phyloP scores from a whole-genome alignment of 1,140 invertebrate species.

The Anastrepha obliqua region DNA sequence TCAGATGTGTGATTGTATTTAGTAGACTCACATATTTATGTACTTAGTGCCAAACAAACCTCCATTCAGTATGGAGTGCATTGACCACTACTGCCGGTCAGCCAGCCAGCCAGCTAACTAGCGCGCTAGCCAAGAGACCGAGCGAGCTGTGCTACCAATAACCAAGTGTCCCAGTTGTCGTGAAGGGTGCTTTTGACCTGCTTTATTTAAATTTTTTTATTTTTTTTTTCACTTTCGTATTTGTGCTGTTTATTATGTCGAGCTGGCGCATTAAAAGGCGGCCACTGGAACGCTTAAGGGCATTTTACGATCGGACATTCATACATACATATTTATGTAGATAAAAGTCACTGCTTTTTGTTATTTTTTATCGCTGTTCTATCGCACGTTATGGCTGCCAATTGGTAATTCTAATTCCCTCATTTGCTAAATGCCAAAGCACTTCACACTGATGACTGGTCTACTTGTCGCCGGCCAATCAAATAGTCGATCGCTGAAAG shows the following conservation, averaged over 20 bases:
- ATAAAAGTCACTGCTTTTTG: not conserved
- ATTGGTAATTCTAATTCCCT: not conserved
- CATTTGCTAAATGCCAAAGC: not conserved
- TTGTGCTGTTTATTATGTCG: not conserved
- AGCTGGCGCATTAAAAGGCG: conserved; percentile 3
- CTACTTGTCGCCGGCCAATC: not conserved
- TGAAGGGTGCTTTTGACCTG: conserved; percentile 44
- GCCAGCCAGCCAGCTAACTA: not conserved
- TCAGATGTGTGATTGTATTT: conserved; percentile 19
- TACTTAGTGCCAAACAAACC: not conserved
- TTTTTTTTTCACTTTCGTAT: conserved; percentile 1
- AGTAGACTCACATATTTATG: too few species aligned
- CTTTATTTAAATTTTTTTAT: not conserved
- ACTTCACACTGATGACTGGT: not conserved
- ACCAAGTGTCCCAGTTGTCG: conserved; percentile 23
- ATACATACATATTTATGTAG: not conserved
- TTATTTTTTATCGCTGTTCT: not conserved
- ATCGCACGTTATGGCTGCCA: not conserved
- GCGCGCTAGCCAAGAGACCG: not conserved
- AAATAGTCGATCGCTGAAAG: not conserved
- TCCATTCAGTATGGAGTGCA: conserved; percentile 3
- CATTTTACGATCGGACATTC: not conserved
- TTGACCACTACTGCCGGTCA: not conserved
- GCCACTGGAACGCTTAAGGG: conserved; percentile 17
- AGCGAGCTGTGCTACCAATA: not conserved